phyloP scores from a whole-genome alignment of 2,797 vertebrate genomes.

The Chelidonichthys spinosus region DNA sequence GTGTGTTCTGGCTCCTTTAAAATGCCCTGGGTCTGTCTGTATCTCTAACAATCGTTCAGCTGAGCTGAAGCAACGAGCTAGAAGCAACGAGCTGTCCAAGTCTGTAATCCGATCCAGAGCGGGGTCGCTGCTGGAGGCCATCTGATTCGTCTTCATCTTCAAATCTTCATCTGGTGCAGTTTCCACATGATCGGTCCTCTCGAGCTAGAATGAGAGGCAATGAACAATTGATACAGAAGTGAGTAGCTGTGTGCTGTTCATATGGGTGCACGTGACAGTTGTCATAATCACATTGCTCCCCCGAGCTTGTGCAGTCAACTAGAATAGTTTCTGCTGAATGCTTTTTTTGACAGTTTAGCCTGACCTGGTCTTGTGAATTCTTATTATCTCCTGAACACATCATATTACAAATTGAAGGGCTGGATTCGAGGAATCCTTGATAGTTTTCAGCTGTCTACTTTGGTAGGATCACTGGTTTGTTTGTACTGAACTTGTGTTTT shows the following conservation, averaged over 20 bases:
- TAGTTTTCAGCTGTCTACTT: neutral
- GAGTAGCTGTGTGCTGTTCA: neutral
- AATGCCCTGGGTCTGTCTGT: neutral
- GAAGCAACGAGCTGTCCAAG: neutral
- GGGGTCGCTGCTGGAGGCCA: neutral
- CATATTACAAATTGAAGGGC: neutral
- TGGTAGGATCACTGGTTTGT: neutral
- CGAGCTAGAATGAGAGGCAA: neutral
- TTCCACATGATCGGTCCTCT: conserved; percentile 42
- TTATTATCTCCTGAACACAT: neutral
- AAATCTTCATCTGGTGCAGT: conserved; percentile 12
- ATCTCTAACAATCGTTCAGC: neutral
- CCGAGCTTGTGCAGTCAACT: neutral
- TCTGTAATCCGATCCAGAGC: conserved; percentile 29
- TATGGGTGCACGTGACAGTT: neutral
- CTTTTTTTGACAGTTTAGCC: conserved; percentile 4
- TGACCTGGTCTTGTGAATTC: neutral
- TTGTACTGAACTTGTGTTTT: no score
- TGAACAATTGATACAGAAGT: neutral
- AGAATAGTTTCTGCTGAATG: neutral
- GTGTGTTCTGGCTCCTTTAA: neutral
- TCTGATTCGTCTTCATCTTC: conserved; percentile 9
- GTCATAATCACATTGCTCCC: neutral
- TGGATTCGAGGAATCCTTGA: neutral
- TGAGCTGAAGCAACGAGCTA: no score